Base-by-base conservation (phyloP, 2,113 vertebrate genomes). In the Heliornis fulica region DNA sequence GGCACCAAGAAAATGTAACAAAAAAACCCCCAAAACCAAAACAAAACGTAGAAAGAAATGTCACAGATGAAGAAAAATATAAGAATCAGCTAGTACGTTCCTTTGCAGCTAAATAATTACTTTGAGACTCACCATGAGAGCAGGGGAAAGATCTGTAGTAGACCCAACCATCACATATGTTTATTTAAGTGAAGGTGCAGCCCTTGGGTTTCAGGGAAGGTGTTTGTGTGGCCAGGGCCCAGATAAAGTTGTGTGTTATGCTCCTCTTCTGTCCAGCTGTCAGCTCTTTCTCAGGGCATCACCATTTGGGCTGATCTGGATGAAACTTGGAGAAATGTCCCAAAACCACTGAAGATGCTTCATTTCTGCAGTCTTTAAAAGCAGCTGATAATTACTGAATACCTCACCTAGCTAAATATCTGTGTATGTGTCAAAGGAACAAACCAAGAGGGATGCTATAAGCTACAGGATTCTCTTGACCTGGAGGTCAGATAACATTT, bases 181-280 rank as follows among this genome's bases (percentile, higher is more conserved):
- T 84, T 78, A 11, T 36, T 6, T 41, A 57, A 34, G 36, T 5
- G 22, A 45, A 81, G 12, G 14, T 15, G 19, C 40, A 79, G 29
- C 40, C 32, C 36, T 75, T 2, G 7, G 48, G 18, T 59, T 77
- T 53, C 53, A 87, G 80, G 17, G 18, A 10, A 38, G 22, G 22
- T 43, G 43, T 13, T 74, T 61, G 4, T 75, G 32, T 43, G 76
- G 25, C 4, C 6, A 50, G 10, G 21, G 34, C 14, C 40, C 13
- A 0, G 1, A 17, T n/a, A 10, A 76, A 63, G 10, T n/a, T 43
- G 22, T 31, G 19, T 5, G 2, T 70, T 48, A 15, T 21, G 7
- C 28, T 68, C 15, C 23, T 50, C 6, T 64, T 61, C 68, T 56
- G 21, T 54, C 40, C n/a, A 15, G 51, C 66, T 80, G 31, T 43